Evolutionary conservation across 2,113 vertebrate species (phyloP), one percentile per base, ranked within the genome.

Genomic region (Hoplias malabaricus): DNA sequence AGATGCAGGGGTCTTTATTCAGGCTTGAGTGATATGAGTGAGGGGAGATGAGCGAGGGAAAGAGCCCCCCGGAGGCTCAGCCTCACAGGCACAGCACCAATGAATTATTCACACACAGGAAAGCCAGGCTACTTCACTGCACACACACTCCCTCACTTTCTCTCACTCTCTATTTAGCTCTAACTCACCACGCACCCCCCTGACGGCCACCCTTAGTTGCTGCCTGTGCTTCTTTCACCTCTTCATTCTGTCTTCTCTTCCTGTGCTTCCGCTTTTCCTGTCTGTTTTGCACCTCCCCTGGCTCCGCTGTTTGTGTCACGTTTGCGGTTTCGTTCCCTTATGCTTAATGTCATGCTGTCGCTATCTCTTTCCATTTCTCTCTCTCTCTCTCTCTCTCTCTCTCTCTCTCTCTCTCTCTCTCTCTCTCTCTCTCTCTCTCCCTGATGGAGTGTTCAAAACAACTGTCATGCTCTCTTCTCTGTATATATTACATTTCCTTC

Each of bases 61-160:
- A 83, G 62, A 80, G 77, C 59, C 81, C 59, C 68, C 77, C 79
- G 73, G 81, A 77, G 77, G 69, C 34, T 65, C 38, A 71, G 67
- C 56, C 81, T 72, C 73, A 53, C 67, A 80, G 68, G 68, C 73
- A 77, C 81, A 66, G 54, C 80, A 79, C 48, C 31, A 19, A 63
- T 83, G 73, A 83, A 83, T 83, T 68, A 83, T 83, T 83, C 77
- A 83, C 81, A 73, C n/a, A 38, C 40, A 61, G 73, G 62, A 78
- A 82, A 69, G 75, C 56, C 53, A 61, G 34, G 42, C 48, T 77
- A 56, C 14, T n/a, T 11, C 33, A 36, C 56, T 33, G 29, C 54
- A 57, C 65, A 54, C 75, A 63, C 63, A 4, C 43, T 80, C 54
- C 75, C 40, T 61, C 40, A 50, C 13, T 79, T 42, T 40, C 48